Percentiles rank a stretch among this genome's conserved stretches.
phyloP scores from a whole-genome alignment of 2,113 vertebrate species.

The Pontoporia blainvillei region DNA sequence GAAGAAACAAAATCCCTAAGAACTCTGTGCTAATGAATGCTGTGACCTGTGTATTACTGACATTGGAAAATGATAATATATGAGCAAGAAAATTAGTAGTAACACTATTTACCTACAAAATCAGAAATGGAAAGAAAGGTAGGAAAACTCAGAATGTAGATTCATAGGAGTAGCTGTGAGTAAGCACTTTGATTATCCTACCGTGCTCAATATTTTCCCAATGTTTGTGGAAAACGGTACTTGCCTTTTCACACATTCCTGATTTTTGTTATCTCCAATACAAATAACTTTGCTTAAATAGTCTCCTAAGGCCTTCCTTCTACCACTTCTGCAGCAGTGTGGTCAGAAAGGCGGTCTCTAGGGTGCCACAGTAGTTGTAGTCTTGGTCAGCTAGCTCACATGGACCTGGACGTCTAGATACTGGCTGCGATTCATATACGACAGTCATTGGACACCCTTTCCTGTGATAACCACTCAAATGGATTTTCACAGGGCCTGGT shows the following conservation, averaged over 20 bases:
- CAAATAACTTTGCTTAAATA: not conserved
- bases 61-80: not conserved
- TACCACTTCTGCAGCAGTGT: not conserved
- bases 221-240: not conserved
- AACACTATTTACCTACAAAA: not conserved
- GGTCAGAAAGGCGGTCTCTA: not conserved
- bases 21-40: constrained; percentile 3
- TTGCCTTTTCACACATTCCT: not conserved
- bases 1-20: not conserved
- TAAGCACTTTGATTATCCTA: not conserved
- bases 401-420: not conserved
- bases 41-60: not conserved
- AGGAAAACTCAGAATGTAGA: not conserved
- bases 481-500: not conserved
- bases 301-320: not conserved
- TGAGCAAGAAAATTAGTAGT: not conserved
- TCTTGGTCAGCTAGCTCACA: not conserved
- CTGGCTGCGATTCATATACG: not conserved
- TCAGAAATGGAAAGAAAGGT: not conserved
- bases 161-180: not conserved
- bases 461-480: not conserved
- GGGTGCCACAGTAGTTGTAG: not conserved
- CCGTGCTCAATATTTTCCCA: not conserved
- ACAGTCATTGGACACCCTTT: not conserved
- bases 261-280: not conserved